These are phyloP conservation scores for Formica selysi DNA, from an alignment of 1,140 invertebrate genomes.

Conservation along the genomic window DNA sequence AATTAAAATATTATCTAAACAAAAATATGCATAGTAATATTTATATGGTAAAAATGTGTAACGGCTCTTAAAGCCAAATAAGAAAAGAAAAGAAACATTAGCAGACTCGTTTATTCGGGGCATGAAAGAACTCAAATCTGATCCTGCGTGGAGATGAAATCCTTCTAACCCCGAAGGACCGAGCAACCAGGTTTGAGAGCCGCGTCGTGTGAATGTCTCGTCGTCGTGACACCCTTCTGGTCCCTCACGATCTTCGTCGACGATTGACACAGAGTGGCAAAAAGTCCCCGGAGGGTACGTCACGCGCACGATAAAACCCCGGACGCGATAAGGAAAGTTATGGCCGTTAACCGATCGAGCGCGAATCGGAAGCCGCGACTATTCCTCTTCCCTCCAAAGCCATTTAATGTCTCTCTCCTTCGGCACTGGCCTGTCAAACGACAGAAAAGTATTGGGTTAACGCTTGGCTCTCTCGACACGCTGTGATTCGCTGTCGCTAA, in stretches of 20 bases:
- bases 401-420: constrained; percentile 54
- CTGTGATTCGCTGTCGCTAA: constrained; percentile 44
- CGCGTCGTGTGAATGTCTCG: constrained; percentile 28
- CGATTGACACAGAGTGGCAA: constrained; percentile 52
- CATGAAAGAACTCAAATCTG: background rate
- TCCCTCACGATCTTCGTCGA: constrained; percentile 30
- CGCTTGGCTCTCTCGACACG: constrained; percentile 40
- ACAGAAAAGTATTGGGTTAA: constrained; percentile 52
- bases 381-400: constrained; percentile 53
- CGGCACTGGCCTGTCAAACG: constrained; percentile 21
- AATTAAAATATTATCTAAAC: background rate
- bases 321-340: constrained; percentile 57
- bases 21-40: background rate
- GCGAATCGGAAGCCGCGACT: constrained; percentile 46
- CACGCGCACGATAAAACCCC: constrained; percentile 54
- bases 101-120: background rate
- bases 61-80: background rate
- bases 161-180: constrained; percentile 27
- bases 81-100: background rate
- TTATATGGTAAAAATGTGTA: background rate
- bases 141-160: constrained; percentile 36
- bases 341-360: constrained; percentile 55
- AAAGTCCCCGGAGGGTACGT: constrained; percentile 53
- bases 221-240: constrained; percentile 30
- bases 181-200: constrained; percentile 20